phyloP scores from a whole-genome alignment of 1,140 invertebrate genomes.

The Bombus balteatus region DNA sequence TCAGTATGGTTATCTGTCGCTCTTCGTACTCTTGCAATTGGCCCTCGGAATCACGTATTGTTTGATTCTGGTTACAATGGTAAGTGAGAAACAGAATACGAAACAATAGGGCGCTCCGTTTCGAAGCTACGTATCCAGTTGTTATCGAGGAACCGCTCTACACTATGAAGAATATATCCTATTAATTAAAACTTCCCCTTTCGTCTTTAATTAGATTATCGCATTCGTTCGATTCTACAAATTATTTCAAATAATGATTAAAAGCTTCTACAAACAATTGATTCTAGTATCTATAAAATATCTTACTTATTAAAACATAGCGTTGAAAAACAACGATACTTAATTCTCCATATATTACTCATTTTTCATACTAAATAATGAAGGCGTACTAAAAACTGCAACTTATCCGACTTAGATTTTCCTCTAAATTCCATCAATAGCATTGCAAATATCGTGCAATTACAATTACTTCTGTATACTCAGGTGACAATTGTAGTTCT shows the following conservation, averaged over 20 bases:
- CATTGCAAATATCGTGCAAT: not conserved
- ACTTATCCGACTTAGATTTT: not conserved
- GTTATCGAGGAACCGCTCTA: not conserved
- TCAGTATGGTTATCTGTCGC: conserved; percentile 89
- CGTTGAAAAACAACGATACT: not conserved
- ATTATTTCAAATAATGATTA: not conserved
- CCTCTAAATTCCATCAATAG: not conserved
- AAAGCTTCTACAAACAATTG: too few relatives aligned
- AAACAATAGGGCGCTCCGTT: not conserved
- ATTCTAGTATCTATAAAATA: too few relatives aligned
- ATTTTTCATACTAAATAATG: not conserved
- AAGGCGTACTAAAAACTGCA: not conserved
- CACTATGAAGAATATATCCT: not conserved
- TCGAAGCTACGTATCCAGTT: not conserved
- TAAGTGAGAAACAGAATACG: conserved; percentile 70
- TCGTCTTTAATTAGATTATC: not conserved
- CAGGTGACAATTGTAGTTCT: not conserved
- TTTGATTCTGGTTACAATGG: conserved; percentile 83
- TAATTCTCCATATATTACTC: not conserved
- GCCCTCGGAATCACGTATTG: conserved; percentile 86
- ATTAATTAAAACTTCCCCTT: not conserved
- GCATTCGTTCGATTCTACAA: not conserved
- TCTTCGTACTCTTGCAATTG: conserved; percentile 88
- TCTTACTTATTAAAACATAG: not conserved
- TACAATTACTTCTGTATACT: not conserved